phyloP scores from a whole-genome alignment of 2,888 invertebrate genomes.

The Drosophila incognita region DNA sequence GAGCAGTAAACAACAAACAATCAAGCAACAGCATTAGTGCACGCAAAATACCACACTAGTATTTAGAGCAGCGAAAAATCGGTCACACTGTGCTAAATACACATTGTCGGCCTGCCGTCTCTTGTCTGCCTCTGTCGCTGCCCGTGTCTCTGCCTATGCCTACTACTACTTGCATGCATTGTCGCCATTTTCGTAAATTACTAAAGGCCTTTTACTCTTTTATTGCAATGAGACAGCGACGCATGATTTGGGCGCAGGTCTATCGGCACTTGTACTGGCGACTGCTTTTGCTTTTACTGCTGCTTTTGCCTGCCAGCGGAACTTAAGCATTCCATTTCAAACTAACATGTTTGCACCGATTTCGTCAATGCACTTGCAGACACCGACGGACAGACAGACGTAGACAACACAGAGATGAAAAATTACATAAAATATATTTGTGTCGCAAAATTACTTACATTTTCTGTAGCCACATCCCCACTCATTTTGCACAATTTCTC shows the following conservation, averaged over 20 bases:
- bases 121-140: constrained; percentile 18
- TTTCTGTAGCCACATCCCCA: constrained; percentile 82
- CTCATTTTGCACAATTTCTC: constrained; percentile 80
- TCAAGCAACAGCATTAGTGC: neutral
- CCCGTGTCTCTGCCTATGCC: constrained; percentile 27
- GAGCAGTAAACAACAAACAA: constrained; percentile 13
- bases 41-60: constrained; percentile 53
- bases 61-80: constrained; percentile 47
- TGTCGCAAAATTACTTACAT: constrained; percentile 78
- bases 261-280: constrained; percentile 46
- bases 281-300: constrained; percentile 3
- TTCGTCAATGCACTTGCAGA: constrained; percentile 36
- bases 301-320: constrained; percentile 9
- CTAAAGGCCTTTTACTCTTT: constrained; percentile 66
- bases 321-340: constrained; percentile 28
- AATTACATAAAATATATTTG: constrained; percentile 71
- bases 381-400: constrained; percentile 3
- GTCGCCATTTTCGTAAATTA: constrained; percentile 84
- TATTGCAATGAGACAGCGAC: constrained; percentile 50
- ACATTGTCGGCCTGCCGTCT: constrained; percentile 56
- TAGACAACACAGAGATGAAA: constrained; percentile 24
- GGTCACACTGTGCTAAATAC: constrained; percentile 77
- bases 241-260: constrained; percentile 50
- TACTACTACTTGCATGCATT: constrained; percentile 71
- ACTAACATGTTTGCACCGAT: constrained; percentile 61